Evolutionary conservation across 2,888 invertebrate species (phyloP).

Genomic region (Epinotia demarniana): DNA sequence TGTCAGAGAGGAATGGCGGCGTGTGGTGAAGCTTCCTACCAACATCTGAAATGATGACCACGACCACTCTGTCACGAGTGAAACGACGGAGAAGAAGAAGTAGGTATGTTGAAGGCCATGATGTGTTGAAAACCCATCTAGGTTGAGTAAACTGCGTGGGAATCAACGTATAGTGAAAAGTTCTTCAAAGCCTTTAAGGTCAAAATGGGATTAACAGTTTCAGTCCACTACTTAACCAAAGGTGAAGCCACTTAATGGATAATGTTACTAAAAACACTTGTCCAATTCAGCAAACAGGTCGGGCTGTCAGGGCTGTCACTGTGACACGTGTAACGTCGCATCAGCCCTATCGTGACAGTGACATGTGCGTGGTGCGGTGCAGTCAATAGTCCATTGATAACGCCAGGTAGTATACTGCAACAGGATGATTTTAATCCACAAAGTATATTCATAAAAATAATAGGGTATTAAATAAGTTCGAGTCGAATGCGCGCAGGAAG

Average conservation of each 20-base stretch:
- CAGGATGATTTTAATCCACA: slow-evolving; percentile 26
- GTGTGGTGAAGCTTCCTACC: too few species aligned
- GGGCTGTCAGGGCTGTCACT: slow-evolving; percentile 20
- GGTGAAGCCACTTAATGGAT: slow-evolving; percentile 2
- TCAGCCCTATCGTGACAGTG: slow-evolving; percentile 41
- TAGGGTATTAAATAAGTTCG: neutral
- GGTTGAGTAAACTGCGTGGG: too few species aligned
- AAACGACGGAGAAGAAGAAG: too few species aligned
- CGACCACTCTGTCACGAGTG: too few species aligned
- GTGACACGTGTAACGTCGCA: slow-evolving; percentile 28
- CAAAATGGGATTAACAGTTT: neutral
- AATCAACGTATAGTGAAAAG: too few species aligned
- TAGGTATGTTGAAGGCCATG: too few species aligned
- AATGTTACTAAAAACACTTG: slow-evolving; percentile 17
- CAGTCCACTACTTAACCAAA: neutral
- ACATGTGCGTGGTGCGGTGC: slow-evolving; percentile 47
- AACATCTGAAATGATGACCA: too few species aligned
- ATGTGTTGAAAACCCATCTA: too few species aligned
- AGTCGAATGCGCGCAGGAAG: too few species aligned
- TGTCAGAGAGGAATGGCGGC: too few species aligned
- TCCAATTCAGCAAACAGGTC: slow-evolving; percentile 17
- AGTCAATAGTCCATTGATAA: slow-evolving; percentile 40
- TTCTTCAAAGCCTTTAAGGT: too few species aligned
- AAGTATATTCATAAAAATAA: neutral
- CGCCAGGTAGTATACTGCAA: slow-evolving; percentile 6